Percentiles rank a stretch among this genome's conserved stretches.
phyloP scores from a whole-genome alignment of 2,888 invertebrate species.

The Agonopterix heracliana region DNA sequence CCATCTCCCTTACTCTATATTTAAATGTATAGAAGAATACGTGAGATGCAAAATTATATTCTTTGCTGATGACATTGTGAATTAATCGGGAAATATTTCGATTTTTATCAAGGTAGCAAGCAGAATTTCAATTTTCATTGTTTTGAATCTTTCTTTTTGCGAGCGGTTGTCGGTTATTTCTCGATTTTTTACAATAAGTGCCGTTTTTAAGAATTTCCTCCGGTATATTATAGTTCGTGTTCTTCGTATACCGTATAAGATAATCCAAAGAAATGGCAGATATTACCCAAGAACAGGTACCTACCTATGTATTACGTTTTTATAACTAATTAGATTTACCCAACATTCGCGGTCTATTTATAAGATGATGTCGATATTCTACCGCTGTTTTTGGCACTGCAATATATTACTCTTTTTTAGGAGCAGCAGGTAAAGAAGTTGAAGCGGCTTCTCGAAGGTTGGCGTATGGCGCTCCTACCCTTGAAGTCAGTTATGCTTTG shows the following conservation, averaged over 20 bases:
- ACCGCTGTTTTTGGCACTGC: no score
- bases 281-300: constrained; percentile 34
- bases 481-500: constrained; percentile 84
- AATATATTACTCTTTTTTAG: constrained; percentile 49
- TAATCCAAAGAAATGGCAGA: constrained; percentile 21
- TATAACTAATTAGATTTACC: background rate
- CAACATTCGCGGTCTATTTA: no score
- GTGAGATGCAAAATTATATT: no score
- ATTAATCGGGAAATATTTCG: constrained; percentile 2
- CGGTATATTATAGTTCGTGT: background rate
- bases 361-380: no score
- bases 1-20: no score
- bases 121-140: constrained; percentile 10
- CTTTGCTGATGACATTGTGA: background rate
- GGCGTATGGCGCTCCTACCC: constrained; percentile 84
- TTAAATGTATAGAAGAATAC: no score
- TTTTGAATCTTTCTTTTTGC: constrained; percentile 23
- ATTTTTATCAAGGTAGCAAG: constrained; percentile 4
- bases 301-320: background rate
- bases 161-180: constrained; percentile 5
- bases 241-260: no score
- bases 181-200: no score
- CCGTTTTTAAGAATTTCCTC: background rate
- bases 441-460: constrained; percentile 83
- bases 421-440: constrained; percentile 83